Evolutionary conservation across 2,888 invertebrate species (phyloP), one percentile per base, ranked within the genome.

Genomic region (Megastigmus dorsalis): DNA sequence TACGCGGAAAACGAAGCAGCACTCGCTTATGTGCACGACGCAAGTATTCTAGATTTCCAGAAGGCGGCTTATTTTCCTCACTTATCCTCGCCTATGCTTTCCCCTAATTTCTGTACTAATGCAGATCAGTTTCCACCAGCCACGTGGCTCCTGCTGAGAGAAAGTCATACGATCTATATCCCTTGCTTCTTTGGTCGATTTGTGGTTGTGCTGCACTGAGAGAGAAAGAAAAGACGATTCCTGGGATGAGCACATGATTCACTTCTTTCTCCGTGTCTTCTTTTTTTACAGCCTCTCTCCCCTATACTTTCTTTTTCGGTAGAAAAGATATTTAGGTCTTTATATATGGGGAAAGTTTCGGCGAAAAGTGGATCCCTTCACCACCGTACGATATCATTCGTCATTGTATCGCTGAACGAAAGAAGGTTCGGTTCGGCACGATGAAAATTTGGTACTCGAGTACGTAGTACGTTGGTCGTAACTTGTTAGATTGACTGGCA

Each of bases 101-200:
- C 38, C 65, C 45, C 18, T 55, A 50, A 63, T 59, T 65, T 69
- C 26, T 26, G 7, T 18, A 23, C 30, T n/a, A 57, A 52, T 36
- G 9, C 7, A 38, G 33, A 63, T 69, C 65, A 38, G 26, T 65
- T 69, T 43, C 36, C 10, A 48, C 36, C 10, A 48, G 43, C 38
- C 74, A 74, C 57, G 57, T 74, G 74, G 26, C 52, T 15, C 13
- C 9, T 7, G 13, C 13, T 26, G 20, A 30, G 50, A 23, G 36
- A 52, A 52, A 66, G 62, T 69, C 63, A 30, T 57, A n/a, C 18
- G 57, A 69, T 57, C 63, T 20, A 15, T 36, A n/a, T 36, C 48
- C 28, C 18, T 50, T 41, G 41, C n/a, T 65, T 41, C 9, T 28
- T 30, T 52, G 15, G 38, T 38, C 38, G 43, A 67, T 60, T 55